Percentiles rank a stretch among this genome's conserved stretches.
Conservation (phyloP, 2,797 vertebrate species). For the Carapus acus region DNA sequence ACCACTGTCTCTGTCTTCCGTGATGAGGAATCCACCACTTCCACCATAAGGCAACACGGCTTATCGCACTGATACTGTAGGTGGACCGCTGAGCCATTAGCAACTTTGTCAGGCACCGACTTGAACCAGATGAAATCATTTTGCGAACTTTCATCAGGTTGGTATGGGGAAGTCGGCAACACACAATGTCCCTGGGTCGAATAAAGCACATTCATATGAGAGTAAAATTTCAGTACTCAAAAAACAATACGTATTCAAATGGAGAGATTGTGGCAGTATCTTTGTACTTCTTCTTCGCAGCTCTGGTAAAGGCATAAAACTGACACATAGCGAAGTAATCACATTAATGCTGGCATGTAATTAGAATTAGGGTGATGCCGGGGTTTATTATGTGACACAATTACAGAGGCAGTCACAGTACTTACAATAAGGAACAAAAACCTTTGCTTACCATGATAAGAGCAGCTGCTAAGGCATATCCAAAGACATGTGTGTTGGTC, state of each 20-base stretch:
- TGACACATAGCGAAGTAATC: too few species aligned
- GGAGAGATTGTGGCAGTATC: too few species aligned
- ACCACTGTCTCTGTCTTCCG: constrained; percentile 72
- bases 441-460: constrained; percentile 46
- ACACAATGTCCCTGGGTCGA: constrained; percentile 64
- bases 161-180: constrained; percentile 57
- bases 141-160: constrained; percentile 30
- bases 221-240: constrained; percentile 2
- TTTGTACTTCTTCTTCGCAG: too few species aligned
- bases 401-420: background rate
- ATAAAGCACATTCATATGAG: constrained; percentile 19
- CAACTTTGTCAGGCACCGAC: constrained; percentile 72
- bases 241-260: background rate
- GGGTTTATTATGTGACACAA: too few species aligned
- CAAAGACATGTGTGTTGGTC: constrained; percentile 17
- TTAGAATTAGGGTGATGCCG: too few species aligned
- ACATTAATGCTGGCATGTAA: too few species aligned
- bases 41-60: constrained; percentile 78
- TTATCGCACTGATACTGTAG: constrained; percentile 79
- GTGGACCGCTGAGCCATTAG: constrained; percentile 70
- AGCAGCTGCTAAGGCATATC: constrained; percentile 28
- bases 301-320: too few species aligned
- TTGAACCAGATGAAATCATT: constrained; percentile 78
- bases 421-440: background rate
- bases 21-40: constrained; percentile 77